A percentile compares a stretch with the other conserved stretches of the same genome.
Conservation (phyloP, 2,113 vertebrate genomes). For the Rhinogobius similis region DNA sequence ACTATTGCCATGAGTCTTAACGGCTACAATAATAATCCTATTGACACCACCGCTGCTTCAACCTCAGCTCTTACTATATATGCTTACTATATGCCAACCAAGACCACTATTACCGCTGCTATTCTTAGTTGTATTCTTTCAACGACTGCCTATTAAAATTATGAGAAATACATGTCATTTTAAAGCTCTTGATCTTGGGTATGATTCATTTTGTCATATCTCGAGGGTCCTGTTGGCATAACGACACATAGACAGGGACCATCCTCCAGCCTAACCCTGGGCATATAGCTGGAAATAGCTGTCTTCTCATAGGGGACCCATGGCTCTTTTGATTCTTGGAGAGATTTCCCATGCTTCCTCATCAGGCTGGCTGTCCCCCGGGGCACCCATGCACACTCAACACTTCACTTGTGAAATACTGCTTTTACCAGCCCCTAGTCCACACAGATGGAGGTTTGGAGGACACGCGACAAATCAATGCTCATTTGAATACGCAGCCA, state of each 20-base stretch:
- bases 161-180: constrained; percentile 21
- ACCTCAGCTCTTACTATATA: too few species aligned
- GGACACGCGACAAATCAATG: constrained; percentile 40
- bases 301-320: constrained; percentile 19
- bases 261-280: constrained; percentile 36
- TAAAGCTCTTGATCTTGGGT: constrained; percentile 67
- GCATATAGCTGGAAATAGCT: constrained; percentile 26
- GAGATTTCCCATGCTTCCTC: constrained; percentile 32
- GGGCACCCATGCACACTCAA: constrained; percentile 8
- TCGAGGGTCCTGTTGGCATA: constrained; percentile 28
- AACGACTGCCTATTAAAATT: neutral
- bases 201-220: constrained; percentile 72
- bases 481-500: constrained; percentile 44
- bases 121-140: neutral
- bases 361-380: constrained; percentile 31
- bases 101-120: neutral
- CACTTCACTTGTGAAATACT: constrained; percentile 24
- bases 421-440: constrained; percentile 16
- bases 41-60: too few species aligned
- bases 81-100: neutral
- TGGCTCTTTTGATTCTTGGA: constrained; percentile 23
- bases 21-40: too few species aligned
- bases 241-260: constrained; percentile 33
- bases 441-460: constrained; percentile 29
- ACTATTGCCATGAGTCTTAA: too few species aligned